A percentile compares a stretch with the other conserved stretches of the same genome.
Evolutionary conservation across 2,113 vertebrate species (phyloP).

Genomic region (Xiphophorus maculatus): DNA sequence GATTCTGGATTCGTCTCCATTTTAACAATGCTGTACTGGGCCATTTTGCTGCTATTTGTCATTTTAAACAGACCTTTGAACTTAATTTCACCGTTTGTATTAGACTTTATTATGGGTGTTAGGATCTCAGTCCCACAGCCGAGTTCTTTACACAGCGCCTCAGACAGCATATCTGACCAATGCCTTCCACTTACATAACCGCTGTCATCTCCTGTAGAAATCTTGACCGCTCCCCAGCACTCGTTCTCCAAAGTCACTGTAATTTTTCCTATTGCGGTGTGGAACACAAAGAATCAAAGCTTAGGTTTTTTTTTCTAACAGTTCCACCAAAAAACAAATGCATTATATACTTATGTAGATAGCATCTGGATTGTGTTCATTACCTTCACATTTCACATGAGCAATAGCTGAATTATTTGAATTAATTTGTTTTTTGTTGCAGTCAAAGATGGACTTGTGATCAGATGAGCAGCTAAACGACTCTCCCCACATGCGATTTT

Average conservation of each 20-base stretch:
- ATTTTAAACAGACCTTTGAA: too few species aligned
- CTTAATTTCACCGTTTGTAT: too few species aligned
- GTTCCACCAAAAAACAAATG: too few species aligned
- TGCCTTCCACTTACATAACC: conserved; percentile 40
- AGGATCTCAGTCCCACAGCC: conserved; percentile 33
- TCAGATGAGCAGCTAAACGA: conserved; percentile 21
- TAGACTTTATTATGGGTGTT: too few species aligned
- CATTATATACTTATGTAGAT: too few species aligned
- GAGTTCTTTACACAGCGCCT: conserved; percentile 37
- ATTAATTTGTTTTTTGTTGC: too few species aligned
- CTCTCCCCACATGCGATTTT: neutral
- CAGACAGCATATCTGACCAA: neutral
- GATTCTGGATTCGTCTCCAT: too few species aligned
- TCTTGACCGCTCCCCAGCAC: conserved; percentile 62
- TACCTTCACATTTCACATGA: conserved; percentile 63
- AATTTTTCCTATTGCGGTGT: conserved; percentile 28
- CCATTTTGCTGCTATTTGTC: neutral
- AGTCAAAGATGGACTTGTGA: neutral
- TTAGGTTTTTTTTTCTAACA: too few species aligned
- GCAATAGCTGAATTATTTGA: conserved; percentile 15
- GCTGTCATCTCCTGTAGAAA: accelerated
- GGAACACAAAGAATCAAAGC: too few species aligned
- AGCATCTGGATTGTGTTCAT: neutral
- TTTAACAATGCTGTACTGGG: neutral
- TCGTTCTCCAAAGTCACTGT: accelerated